Conservation (phyloP, 2,888 invertebrate genomes). For the Trisateles emortualis region DNA sequence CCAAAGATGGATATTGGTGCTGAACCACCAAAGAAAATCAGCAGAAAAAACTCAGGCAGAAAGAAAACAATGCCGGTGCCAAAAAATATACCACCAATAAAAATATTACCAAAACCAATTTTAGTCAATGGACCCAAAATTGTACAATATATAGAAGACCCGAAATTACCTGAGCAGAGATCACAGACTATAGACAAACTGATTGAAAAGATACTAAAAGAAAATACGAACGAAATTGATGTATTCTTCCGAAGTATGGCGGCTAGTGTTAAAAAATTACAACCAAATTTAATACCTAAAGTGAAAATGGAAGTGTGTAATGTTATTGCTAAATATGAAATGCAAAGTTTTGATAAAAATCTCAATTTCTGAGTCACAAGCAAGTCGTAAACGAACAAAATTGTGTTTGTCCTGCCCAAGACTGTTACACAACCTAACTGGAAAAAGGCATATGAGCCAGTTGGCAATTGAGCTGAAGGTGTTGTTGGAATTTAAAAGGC, state of each 20-base stretch:
- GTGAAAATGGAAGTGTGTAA: constrained; percentile 85
- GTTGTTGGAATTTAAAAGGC: no score
- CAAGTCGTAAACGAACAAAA: constrained; percentile 5
- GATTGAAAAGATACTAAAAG: constrained; percentile 78
- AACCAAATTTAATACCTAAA: constrained; percentile 81
- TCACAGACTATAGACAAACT: constrained; percentile 77
- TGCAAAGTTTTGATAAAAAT: constrained; percentile 80
- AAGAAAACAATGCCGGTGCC: constrained; percentile 70
- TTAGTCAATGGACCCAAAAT: constrained; percentile 72
- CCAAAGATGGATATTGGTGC: constrained; percentile 50
- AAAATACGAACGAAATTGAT: constrained; percentile 82
- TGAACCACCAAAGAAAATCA: constrained; percentile 69
- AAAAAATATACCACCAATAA: constrained; percentile 71
- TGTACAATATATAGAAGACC: constrained; percentile 73
- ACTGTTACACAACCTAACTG: no score
- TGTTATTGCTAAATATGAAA: constrained; percentile 83
- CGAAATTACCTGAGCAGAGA: constrained; percentile 65
- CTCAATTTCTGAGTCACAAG: constrained; percentile 30
- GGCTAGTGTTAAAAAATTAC: constrained; percentile 81
- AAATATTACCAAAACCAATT: constrained; percentile 80
- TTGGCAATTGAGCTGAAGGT: no score
- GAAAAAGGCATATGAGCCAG: no score
- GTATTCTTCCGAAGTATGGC: constrained; percentile 84
- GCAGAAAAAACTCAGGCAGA: constrained; percentile 67
- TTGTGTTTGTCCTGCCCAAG: not conserved